Conservation (phyloP, 2,113 vertebrate species). For the Aythya baeri region DNA sequence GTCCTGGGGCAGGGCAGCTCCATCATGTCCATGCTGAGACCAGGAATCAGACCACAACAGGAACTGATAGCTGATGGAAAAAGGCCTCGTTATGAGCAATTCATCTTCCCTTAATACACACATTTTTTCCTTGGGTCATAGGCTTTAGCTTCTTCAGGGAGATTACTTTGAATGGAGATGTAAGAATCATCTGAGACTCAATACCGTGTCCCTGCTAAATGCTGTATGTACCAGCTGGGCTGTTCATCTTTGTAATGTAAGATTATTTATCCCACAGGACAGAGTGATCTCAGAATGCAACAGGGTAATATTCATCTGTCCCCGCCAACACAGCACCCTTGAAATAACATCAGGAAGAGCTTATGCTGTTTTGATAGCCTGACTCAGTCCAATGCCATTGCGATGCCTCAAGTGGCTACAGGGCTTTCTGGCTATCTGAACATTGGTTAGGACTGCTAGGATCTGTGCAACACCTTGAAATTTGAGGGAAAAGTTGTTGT, state of each 20-base stretch:
- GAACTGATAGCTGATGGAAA: not conserved
- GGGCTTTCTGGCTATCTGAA: not conserved
- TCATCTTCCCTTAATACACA: not conserved
- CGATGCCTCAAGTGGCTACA: not conserved
- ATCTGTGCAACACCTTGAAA: not conserved
- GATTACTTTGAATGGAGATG: not conserved
- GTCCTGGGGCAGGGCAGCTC: not conserved
- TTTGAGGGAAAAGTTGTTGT: not conserved
- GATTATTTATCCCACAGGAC: not conserved
- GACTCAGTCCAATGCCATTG: not conserved
- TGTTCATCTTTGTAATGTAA: not conserved
- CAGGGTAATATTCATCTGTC: not conserved
- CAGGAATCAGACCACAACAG: not conserved
- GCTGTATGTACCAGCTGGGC: not conserved
- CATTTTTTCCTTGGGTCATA: not conserved
- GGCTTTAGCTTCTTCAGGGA: not conserved
- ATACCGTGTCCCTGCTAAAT: not conserved
- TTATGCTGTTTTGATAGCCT: not conserved
- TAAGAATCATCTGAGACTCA: not conserved
- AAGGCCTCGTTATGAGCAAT: not conserved
- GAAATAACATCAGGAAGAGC: not conserved
- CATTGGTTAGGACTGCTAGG: not conserved
- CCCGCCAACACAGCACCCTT: not conserved
- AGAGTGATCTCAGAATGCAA: not conserved
- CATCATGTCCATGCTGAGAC: accelerated